Evolutionary conservation across 2,888 invertebrate genomes (phyloP), one percentile per base, ranked within the genome.

Genomic region (Diarsia rubi): DNA sequence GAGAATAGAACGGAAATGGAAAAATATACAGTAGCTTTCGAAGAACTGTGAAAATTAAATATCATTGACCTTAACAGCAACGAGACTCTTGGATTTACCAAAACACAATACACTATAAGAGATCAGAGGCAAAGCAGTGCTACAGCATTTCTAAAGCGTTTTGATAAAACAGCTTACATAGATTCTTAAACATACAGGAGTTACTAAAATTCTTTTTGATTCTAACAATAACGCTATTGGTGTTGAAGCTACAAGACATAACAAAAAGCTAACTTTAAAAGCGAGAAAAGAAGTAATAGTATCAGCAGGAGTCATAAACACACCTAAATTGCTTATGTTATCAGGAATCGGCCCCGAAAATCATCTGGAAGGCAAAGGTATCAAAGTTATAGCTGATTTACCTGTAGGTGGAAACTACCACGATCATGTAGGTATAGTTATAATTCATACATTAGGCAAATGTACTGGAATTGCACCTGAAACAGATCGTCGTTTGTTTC

Each of bases 381-480:
- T 93, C 19, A 42, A 81, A 4, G 88, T 92, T 0, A 80, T 86
- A 47, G 84, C 82, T 19, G 88, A 93, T 81, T 80, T 91, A 14
- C 91, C 93, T 0, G 92, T 93, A 12, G 93, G 93, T 1, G 59
- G 88, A 54, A 92, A 92, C 73, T 85, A 86, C 5, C 90, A 91
- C 37, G 91, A 92, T 62, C 92, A 93, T 47, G 24, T 76, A 0
- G 63, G 77, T 5, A 72, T 84, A 1, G 37, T 75, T 21, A 24
- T 88, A 31, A 31, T 68, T 12, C 21, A 79, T 64, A 47, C 3
- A 27, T 59, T 62, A 49, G 47, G n/a, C 12, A 67, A 74, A 44
- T 12, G n/a, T 42, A 16, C 16, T 44, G 64, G 19, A 11, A 27
- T 16, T 2, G 19, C 11, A 14, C 47, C 57, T 42, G 52, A 45